Base-by-base conservation (phyloP, 1,140 invertebrate species). In the Tetramorium simillimum region DNA sequence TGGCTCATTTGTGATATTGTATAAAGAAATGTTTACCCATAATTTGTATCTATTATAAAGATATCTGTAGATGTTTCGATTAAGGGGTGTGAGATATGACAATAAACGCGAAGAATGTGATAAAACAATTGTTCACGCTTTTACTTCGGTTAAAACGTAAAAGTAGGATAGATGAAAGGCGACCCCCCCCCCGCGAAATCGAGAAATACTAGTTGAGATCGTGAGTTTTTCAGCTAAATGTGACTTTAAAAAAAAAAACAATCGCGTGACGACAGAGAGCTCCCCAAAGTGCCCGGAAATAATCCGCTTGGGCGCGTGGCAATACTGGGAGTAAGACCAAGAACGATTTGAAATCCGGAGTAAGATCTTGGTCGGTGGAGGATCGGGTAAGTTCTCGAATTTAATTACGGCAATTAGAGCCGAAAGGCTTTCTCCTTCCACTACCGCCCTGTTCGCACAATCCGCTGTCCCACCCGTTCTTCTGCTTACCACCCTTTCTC, bases 341-440 rank as follows among this genome's bases (percentile, higher is more conserved):
- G 46, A 84, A 85, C 78, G 62, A 75, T 85, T 87, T 90, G 72
- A 76, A 88, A 89, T 89, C 86, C 77, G 63, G n/a, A 76, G 81
- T 86, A 89, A 88, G 88, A 93, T 93, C 87, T 92, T 87, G 40
- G 70, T 77, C 78, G 80, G 86, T 70, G 72, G 85, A 85, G 89
- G 84, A 90, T 88, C 88, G 88, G 94, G 94, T 95, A 92, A 95
- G 94, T 94, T 93, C 88, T 92, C 76, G 86, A 93, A 94, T 94
- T 95, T 94, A 92, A 95, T 95, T 93, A 93, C 90, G 88, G 92
- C 90, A 94, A 93, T 94, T 94, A 93, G 90, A 93, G 87, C 69
- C 89, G 67, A 92, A 93, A 94, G 93, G 92, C 92, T 91, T 91
- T 88, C 90, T 89, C 88, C 86, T 84, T 76, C 43, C 72, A 72